Evolutionary conservation across 2,888 invertebrate genomes (phyloP), one percentile per base, ranked within the genome.

Genomic region (Clunio marinus): DNA sequence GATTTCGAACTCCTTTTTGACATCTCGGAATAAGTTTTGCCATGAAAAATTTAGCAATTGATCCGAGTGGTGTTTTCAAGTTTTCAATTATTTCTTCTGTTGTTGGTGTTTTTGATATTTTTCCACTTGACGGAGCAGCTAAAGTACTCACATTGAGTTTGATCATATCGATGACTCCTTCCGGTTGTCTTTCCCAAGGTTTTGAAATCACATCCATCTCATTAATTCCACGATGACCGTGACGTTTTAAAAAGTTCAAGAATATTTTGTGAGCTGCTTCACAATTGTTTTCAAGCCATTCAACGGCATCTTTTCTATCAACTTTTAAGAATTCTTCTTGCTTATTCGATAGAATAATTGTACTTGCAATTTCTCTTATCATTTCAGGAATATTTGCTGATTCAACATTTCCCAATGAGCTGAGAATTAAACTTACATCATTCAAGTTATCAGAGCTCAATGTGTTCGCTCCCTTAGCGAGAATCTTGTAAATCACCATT

Each of bases 311-410:
- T 51, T 81, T 77, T 0, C 84, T 78, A 0, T 82, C 73, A 25
- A 82, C 73, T 68, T 75, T 74, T 15, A 77, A 74, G 75, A 86
- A 86, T 70, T 82, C 80, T 13, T 81, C 79, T 0, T 74, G 76
- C 63, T 76, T 78, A 17, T 80, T 81, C n/a, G 79, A 76, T 2
- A 75, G 72, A 32, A 78, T 76, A 57, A 86, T 77, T 37, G 76
- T 75, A 13, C 76, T 75, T 0, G 81, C 80, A 27, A 86, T 75
- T 37, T 79, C 76, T 15, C 80, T 77, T 2, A 84, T 73, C 0
- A 80, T 80, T 15, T 78, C 76, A 0, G 89, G 88, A 7, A 93
- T 85, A 74, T 91, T 89, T 0, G 88, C 90, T 17, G 91, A 91
- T 63, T 89, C 80, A 0, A 89, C 87, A 70, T 87, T 83, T 0